These are phyloP conservation scores for Andricus quercusramuli DNA, from an alignment of 2,888 invertebrate genomes.

Conservation along the genomic window DNA sequence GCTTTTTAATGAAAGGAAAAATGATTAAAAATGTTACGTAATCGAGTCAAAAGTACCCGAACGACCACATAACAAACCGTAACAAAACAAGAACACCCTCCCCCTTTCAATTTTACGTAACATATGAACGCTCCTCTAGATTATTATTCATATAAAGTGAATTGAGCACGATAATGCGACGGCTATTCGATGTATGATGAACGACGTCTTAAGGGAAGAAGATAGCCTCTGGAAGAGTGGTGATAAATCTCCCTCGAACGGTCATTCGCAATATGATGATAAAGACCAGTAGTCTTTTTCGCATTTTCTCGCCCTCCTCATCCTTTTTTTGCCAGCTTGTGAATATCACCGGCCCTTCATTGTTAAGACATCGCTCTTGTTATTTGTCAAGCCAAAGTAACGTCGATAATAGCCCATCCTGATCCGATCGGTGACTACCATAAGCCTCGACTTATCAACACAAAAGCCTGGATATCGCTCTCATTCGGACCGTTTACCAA, in stretches of 20 bases:
- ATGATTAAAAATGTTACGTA: too few species aligned
- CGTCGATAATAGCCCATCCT: slow-evolving; percentile 1
- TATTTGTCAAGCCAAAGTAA: slow-evolving; percentile 28
- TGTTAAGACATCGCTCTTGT: neutral
- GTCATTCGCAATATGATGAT: slow-evolving; percentile 35
- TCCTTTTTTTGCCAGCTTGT: neutral
- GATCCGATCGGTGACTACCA: neutral
- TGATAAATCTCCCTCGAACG: slow-evolving; percentile 26
- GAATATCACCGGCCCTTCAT: slow-evolving; percentile 13
- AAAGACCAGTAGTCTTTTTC: slow-evolving; percentile 13
- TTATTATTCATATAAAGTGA: slow-evolving; percentile 18
- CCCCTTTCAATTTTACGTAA: too few species aligned
- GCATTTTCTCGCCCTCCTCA: slow-evolving; percentile 4
- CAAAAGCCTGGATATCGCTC: neutral
- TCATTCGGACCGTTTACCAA: slow-evolving; percentile 10
- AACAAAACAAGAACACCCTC: too few species aligned
- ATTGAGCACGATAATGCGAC: slow-evolving; percentile 8
- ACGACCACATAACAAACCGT: too few species aligned
- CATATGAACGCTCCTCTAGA: too few species aligned
- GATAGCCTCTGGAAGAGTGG: slow-evolving; percentile 14
- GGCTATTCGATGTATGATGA: slow-evolving; percentile 20
- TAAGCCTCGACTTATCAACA: slow-evolving; percentile 16
- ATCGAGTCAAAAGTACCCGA: too few species aligned
- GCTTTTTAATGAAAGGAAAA: too few species aligned
- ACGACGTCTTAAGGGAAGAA: slow-evolving; percentile 9